These are phyloP conservation scores for Heterodera schachtii DNA, from an alignment of 1,140 invertebrate species.

Conservation along the genomic window DNA sequence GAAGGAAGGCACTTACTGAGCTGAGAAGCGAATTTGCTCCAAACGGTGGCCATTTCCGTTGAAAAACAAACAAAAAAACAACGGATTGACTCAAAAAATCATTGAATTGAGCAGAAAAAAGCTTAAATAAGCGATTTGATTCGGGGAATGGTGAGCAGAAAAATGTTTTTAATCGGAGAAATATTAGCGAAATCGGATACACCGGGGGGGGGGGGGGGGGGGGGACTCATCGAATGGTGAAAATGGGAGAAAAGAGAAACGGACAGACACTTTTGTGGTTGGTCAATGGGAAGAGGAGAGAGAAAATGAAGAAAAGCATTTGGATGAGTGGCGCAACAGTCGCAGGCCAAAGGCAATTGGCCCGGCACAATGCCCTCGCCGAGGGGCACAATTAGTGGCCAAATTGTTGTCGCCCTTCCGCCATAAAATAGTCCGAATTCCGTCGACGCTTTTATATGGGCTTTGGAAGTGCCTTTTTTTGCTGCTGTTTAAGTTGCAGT, in stretches of 20 bases:
- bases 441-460: background rate
- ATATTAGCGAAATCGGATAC: background rate
- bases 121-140: background rate
- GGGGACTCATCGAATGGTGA: background rate
- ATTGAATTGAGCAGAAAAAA: background rate
- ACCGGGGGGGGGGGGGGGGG: background rate
- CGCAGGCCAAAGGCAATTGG: background rate
- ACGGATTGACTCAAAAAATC: too few species aligned
- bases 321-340: background rate
- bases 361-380: background rate
- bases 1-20: conserved; percentile 36
- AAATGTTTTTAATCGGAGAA: too few species aligned
- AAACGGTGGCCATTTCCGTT: conserved; percentile 41
- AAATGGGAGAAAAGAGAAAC: too few species aligned
- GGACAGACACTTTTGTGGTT: too few species aligned
- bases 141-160: too few species aligned
- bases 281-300: too few species aligned
- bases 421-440: background rate
- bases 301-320: background rate
- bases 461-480: background rate
- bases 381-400: background rate
- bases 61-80: background rate
- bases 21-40: conserved; percentile 53
- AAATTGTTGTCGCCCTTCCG: background rate
- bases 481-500: too few species aligned